A percentile compares a stretch with the other conserved stretches of the same genome.
phyloP scores from a whole-genome alignment of 1,140 invertebrate species.

The Lepidurus apus region DNA sequence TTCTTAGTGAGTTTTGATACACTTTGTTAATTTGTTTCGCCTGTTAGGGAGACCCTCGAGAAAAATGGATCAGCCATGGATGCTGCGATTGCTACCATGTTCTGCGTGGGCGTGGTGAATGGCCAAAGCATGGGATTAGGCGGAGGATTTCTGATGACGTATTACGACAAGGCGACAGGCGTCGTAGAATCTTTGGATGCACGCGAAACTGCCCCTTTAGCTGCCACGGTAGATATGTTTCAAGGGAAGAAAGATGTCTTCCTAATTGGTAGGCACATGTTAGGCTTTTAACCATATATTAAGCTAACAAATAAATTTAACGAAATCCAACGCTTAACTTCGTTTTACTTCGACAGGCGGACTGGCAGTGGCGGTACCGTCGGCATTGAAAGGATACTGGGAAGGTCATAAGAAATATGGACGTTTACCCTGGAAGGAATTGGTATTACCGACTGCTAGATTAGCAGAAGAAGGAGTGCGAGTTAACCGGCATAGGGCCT shows the following conservation, averaged over 20 bases:
- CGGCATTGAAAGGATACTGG: constrained; percentile 84
- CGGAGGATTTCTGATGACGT: constrained; percentile 78
- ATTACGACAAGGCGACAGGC: constrained; percentile 53
- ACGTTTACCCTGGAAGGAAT: constrained; percentile 68
- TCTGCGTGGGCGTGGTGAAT: constrained; percentile 80
- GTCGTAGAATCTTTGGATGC: constrained; percentile 58
- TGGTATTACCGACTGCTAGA: constrained; percentile 69
- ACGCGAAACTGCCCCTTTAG: constrained; percentile 69
- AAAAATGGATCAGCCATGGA: constrained; percentile 82
- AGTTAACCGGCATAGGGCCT: constrained; percentile 61
- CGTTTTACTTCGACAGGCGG: constrained; percentile 51
- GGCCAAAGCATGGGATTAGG: constrained; percentile 82
- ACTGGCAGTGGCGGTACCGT: constrained; percentile 77
- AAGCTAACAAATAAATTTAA: background rate
- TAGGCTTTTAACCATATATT: too few species aligned
- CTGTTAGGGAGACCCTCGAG: constrained; percentile 60
- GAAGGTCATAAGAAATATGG: constrained; percentile 74
- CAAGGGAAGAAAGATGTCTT: constrained; percentile 45
- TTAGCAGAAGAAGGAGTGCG: constrained; percentile 68
- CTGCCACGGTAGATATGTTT: constrained; percentile 63
- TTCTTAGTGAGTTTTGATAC: too few species aligned
- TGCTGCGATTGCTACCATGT: constrained; percentile 70
- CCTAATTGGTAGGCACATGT: constrained; percentile 46
- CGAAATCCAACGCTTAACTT: background rate
- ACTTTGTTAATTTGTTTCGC: too few species aligned